Evolutionary conservation across 2,888 invertebrate genomes (phyloP).

Genomic region (Orchestes rusci): DNA sequence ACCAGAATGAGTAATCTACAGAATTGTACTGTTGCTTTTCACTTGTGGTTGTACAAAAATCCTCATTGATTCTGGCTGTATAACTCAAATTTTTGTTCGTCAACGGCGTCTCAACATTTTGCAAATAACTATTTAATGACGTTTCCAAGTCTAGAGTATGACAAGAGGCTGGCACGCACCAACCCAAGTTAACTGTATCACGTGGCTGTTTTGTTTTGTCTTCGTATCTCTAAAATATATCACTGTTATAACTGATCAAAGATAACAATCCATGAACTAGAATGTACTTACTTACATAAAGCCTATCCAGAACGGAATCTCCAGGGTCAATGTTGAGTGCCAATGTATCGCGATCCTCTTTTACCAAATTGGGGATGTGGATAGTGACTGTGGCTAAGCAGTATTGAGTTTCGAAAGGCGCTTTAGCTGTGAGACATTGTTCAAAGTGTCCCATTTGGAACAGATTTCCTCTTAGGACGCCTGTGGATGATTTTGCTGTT

Average conservation of each 20-base stretch:
- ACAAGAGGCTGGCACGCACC: slow-evolving; percentile 42
- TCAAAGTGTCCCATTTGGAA: slow-evolving; percentile 57
- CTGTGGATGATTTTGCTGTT: slow-evolving; percentile 51
- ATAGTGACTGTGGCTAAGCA: slow-evolving; percentile 38
- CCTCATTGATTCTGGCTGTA: slow-evolving; percentile 27
- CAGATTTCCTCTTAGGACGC: slow-evolving; percentile 50
- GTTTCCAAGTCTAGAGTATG: slow-evolving; percentile 34
- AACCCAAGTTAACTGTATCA: slow-evolving; percentile 36
- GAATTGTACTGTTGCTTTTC: slow-evolving; percentile 32
- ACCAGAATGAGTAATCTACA: slow-evolving; percentile 41
- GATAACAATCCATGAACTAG: too few relatives aligned
- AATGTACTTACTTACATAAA: slow-evolving; percentile 39
- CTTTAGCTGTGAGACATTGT: slow-evolving; percentile 46
- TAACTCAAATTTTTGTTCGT: slow-evolving; percentile 34
- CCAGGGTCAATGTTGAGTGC: slow-evolving; percentile 35
- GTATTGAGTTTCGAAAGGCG: slow-evolving; percentile 42
- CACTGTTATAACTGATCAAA: too few relatives aligned
- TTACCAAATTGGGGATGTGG: slow-evolving; percentile 30
- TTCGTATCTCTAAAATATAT: slow-evolving; percentile 31
- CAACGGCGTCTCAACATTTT: slow-evolving; percentile 34
- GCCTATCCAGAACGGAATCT: slow-evolving; percentile 36
- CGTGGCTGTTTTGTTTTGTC: slow-evolving; percentile 38
- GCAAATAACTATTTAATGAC: slow-evolving; percentile 34
- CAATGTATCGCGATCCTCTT: slow-evolving; percentile 32
- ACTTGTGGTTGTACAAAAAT: slow-evolving; percentile 36